phyloP scores from a whole-genome alignment of 2,113 vertebrate genomes.

The Gallinago paraguaiae region DNA sequence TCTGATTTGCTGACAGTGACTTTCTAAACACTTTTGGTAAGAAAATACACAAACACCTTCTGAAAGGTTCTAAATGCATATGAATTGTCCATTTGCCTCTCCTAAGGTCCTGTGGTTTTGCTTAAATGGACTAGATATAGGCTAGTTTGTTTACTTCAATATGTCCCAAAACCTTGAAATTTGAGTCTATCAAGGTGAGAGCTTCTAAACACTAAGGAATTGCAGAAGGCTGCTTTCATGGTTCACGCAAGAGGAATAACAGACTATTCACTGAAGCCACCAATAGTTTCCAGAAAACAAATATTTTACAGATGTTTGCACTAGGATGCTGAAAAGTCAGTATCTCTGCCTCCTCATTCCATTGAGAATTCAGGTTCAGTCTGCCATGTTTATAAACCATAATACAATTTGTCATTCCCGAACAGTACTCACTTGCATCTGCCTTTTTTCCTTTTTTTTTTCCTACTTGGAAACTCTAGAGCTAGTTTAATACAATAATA shows the following conservation, averaged over 20 bases:
- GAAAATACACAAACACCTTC: background rate
- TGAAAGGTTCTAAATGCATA: background rate
- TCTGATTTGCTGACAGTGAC: background rate
- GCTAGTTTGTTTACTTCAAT: background rate
- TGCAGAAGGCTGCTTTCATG: background rate
- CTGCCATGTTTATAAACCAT: background rate
- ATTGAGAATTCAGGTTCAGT: background rate
- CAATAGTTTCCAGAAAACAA: background rate
- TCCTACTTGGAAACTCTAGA: background rate
- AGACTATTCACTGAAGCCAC: background rate
- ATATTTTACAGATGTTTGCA: background rate
- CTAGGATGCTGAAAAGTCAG: background rate
- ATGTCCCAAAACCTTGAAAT: slow-evolving; percentile 11
- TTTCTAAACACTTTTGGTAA: background rate
- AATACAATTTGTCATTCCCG: background rate
- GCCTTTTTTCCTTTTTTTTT: background rate
- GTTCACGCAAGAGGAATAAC: background rate
- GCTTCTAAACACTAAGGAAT: background rate
- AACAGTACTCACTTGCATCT: background rate
- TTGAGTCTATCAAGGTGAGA: background rate
- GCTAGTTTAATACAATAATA: background rate
- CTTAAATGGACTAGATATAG: background rate
- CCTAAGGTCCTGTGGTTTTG: background rate
- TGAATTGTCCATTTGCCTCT: background rate
- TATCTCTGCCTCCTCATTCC: background rate